Evolutionary conservation across 2,113 vertebrate species (phyloP), one percentile per base, ranked within the genome.

Genomic region (Ifrita kowaldi): DNA sequence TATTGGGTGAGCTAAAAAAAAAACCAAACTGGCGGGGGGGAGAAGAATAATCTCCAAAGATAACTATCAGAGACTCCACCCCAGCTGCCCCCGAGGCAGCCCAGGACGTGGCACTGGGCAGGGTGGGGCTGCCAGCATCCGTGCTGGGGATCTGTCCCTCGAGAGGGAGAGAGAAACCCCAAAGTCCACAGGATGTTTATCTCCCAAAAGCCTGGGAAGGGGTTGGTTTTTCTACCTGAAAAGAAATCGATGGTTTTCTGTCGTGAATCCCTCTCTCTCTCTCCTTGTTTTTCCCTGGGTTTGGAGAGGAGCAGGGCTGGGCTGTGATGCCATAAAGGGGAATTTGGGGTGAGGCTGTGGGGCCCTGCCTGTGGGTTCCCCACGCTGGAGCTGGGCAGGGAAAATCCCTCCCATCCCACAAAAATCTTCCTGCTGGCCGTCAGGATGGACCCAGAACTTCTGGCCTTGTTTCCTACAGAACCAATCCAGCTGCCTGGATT

Each of bases 101-200:
- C 87, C 22, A 64, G 73, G 33, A 22, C 24, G 21, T 23, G 73
- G 67, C 16, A 26, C 74, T 22, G 77, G 91, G 65, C 84, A 87
- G 95, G 96, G 96, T 93, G 94, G 79, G 37, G 93, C 69, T 80
- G 41, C 10, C 50, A 87, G 53, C 71, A 78, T 83, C 63, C 27
- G 49, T 19, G 42, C 32, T 3, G 33, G 64, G 81, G 75, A 77
- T 53, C 32, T 8, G 63, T 26, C 68, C 77, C 73, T 39, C 16
- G 16, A 16, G 10, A 41, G n/a, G n/a, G n/a, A n/a, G n/a, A 87
- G 76, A 70, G 63, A 65, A 88, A 59, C 77, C 76, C 56, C 41
- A 56, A 15, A n/a, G 35, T 52, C 21, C 5, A 60, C 68, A 20
- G 63, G 64, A 46, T 74, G 59, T 76, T 94, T 75, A 27, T 44